Conservation (phyloP, 2,113 vertebrate genomes). For the Terrapene triunguis region DNA sequence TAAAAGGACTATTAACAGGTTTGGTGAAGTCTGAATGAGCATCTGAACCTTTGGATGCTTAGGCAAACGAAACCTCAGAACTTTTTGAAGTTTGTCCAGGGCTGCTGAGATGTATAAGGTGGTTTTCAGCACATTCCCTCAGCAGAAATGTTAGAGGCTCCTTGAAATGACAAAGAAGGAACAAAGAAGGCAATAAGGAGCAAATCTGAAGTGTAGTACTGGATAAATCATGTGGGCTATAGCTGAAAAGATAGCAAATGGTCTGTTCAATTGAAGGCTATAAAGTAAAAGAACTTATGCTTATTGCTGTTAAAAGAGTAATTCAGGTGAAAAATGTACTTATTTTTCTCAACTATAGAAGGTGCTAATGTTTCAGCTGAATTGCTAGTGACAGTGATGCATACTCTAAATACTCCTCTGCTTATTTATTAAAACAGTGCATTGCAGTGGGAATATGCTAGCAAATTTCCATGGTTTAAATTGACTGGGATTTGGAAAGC, state of each 20-base stretch:
- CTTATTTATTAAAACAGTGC: background rate
- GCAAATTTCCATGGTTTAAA: background rate
- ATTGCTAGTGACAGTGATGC: rapidly evolving
- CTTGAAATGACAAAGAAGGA: background rate
- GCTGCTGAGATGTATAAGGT: background rate
- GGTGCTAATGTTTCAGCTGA: background rate
- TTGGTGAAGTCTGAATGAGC: background rate
- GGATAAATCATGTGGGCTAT: background rate
- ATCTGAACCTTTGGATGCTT: background rate
- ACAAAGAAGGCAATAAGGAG: background rate
- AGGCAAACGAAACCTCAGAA: background rate
- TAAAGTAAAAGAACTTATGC: background rate
- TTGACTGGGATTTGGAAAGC: background rate
- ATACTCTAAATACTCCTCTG: background rate
- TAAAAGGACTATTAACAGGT: background rate
- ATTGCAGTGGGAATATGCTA: background rate
- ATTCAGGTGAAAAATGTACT: background rate
- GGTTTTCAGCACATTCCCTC: background rate
- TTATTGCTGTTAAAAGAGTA: background rate
- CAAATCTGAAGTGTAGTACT: background rate
- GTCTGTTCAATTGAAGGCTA: background rate
- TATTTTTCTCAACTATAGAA: conserved; percentile 3
- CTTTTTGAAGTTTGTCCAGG: background rate
- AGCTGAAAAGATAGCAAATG: background rate
- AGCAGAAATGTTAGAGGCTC: background rate